Base-by-base conservation (phyloP, 1,140 invertebrate genomes). In the Nasonia vitripennis region DNA sequence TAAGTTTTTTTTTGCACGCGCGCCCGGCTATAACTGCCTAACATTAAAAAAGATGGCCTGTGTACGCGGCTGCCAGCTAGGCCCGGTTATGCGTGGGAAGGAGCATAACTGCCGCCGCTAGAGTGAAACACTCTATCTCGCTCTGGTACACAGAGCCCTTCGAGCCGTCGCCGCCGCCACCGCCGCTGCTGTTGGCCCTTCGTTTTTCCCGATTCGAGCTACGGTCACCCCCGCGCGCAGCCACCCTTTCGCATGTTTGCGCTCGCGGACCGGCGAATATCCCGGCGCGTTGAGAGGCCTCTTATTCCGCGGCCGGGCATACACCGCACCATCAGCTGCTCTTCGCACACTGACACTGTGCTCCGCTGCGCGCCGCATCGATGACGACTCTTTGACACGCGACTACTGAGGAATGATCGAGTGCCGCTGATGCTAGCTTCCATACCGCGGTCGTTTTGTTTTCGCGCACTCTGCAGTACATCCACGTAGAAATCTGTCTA, bases 31-130 rank as follows among this genome's bases (percentile, higher is more conserved):
- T 93, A 93, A 93, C 92, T 93, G 91, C 92, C 92, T 92, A 93
- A 93, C 93, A 93, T 93, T 93, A 93, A 93, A 93, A 93, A 93
- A 93, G 92, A 93, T 93, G 93, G 92, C 90, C 91, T 92, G 91
- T 92, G 91, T 93, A 90, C 91, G 91, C 77, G 20, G 85, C 85
- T 82, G 84, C 79, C 77, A 78, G 45, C 77, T n/a, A 45, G 48
- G 37, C 74, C 74, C 41, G 74, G 34, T 37, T 73, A 73, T 37
- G 11, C 68, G 68, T 12, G 41, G 23, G 10, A 41, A 37, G n/a
- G 67, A n/a, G 67, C 48, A 62, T 74, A 82, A 75, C 81, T 74
- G 45, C 71, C n/a, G 55, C 17, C 3, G 80, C 23, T 73, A 48
- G 80, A 71, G 80, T 81, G 80, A 73, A 81, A 55, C 68, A 68